phyloP scores from a whole-genome alignment of 2,888 invertebrate species.

The Sympetrum striolatum region DNA sequence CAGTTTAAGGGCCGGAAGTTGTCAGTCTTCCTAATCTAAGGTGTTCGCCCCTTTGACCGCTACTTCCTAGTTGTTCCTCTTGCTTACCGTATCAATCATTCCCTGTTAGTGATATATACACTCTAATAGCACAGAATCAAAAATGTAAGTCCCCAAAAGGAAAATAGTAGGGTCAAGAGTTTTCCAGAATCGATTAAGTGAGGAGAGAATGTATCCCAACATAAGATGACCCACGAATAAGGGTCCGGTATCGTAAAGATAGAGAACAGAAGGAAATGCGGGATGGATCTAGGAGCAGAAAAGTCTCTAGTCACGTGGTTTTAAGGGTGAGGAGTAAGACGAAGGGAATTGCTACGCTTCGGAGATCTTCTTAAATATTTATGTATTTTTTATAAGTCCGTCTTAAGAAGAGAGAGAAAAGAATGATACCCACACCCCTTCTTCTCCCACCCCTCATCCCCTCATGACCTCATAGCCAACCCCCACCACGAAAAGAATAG shows the following conservation, averaged over 20 bases:
- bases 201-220: too few relatives aligned
- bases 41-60: too few relatives aligned
- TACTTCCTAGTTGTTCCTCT: too few relatives aligned
- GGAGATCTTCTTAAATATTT: background rate
- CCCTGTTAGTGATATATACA: too few relatives aligned
- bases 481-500: background rate
- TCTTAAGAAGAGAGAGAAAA: background rate
- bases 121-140: too few relatives aligned
- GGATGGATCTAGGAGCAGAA: background rate
- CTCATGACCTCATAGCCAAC: background rate
- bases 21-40: too few relatives aligned
- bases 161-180: too few relatives aligned
- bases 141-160: too few relatives aligned
- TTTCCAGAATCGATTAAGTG: too few relatives aligned
- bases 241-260: background rate
- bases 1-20: too few relatives aligned
- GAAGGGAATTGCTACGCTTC: background rate
- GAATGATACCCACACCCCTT: background rate
- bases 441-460: background rate
- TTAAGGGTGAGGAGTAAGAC: background rate
- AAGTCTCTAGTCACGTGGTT: background rate
- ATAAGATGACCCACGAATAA: too few relatives aligned
- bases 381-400: background rate
- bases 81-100: too few relatives aligned
- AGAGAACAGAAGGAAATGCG: background rate